phyloP scores from a whole-genome alignment of 2,797 vertebrate species.

The Cyclura pinguis region DNA sequence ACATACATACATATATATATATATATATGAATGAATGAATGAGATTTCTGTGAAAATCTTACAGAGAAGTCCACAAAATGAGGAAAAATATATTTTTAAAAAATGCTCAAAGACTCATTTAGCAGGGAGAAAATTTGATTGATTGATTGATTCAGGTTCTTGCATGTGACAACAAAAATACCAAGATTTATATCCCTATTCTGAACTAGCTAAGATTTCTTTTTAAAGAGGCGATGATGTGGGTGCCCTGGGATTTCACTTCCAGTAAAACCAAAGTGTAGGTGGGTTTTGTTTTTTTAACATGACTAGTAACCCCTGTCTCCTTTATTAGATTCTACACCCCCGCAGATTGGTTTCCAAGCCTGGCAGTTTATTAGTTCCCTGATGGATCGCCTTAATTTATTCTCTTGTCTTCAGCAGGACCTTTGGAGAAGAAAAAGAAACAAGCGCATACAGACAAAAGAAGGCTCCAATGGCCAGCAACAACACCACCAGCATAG shows the following conservation, averaged over 20 bases:
- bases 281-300: background rate
- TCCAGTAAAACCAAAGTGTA: too few relatives aligned
- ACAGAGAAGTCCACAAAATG: too few relatives aligned
- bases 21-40: too few relatives aligned
- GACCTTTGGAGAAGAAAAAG: constrained; percentile 13
- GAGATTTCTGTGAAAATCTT: too few relatives aligned
- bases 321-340: background rate
- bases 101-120: too few relatives aligned
- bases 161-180: background rate
- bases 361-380: constrained; percentile 15
- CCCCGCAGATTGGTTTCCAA: background rate
- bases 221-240: too few relatives aligned
- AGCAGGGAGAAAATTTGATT: too few relatives aligned
- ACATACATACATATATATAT: too few relatives aligned
- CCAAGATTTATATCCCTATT: background rate
- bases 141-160: too few relatives aligned
- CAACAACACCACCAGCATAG: constrained; percentile 97
- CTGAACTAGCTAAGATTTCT: background rate
- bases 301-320: background rate
- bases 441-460: background rate
- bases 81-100: too few relatives aligned
- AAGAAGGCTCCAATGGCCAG: constrained; percentile 87
- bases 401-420: constrained; percentile 58
- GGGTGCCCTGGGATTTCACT: background rate
- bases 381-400: constrained; percentile 31